Conservation (phyloP, 2,888 invertebrate species). For the Julus scandinavius region DNA sequence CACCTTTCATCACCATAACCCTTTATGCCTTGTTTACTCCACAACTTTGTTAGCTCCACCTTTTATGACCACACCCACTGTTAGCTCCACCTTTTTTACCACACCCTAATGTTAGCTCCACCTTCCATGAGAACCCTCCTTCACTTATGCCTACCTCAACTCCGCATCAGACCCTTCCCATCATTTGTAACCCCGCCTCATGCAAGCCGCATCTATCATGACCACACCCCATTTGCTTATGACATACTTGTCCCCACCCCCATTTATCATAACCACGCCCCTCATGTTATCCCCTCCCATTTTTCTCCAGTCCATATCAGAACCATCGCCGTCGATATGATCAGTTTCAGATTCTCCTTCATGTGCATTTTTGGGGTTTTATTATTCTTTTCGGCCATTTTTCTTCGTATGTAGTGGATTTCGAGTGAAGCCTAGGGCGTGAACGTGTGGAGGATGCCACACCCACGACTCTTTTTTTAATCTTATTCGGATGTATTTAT, state of each 20-base stretch:
- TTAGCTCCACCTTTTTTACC: not conserved
- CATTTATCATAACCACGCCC: not conserved
- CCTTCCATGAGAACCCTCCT: no score
- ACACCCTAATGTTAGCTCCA: no score
- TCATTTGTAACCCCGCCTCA: not conserved
- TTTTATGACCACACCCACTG: not conserved
- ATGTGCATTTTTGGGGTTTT: not conserved
- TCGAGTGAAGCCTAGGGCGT: not conserved
- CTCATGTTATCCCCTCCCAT: not conserved
- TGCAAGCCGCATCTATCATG: not conserved
- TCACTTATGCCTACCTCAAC: not conserved
- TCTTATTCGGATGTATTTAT: conserved; percentile 29
- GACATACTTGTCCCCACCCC: not conserved
- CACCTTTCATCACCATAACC: no score
- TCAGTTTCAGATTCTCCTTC: not conserved
- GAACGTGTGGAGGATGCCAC: not conserved
- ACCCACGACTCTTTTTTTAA: not conserved
- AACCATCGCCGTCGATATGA: not conserved
- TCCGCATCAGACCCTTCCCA: not conserved
- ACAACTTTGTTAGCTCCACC: no score
- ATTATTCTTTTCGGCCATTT: not conserved
- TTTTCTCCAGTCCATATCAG: not conserved
- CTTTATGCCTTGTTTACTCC: no score
- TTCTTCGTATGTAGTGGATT: not conserved
- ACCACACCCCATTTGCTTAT: not conserved